phyloP scores from a whole-genome alignment of 2,113 vertebrate species.

The Erythrocercus mccallii region DNA sequence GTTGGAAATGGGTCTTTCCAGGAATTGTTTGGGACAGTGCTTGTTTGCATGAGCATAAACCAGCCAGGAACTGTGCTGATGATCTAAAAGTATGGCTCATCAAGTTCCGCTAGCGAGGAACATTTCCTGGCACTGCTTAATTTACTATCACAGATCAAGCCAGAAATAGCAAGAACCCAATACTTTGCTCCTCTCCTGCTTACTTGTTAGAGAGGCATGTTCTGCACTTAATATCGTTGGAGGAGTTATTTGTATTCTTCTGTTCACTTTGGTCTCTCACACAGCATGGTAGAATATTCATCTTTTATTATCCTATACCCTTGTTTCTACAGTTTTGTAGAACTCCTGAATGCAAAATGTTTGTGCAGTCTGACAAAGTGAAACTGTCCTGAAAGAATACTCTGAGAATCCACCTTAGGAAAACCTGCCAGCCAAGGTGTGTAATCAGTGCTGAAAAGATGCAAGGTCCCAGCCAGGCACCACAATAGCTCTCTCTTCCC shows the following conservation, averaged over 20 bases:
- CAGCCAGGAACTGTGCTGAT: background rate
- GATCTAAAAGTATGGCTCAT: background rate
- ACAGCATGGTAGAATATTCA: background rate
- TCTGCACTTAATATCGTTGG: background rate
- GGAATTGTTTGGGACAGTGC: background rate
- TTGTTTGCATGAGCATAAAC: background rate
- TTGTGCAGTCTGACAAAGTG: background rate
- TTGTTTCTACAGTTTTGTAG: background rate
- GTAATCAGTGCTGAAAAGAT: background rate
- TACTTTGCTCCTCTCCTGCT: background rate
- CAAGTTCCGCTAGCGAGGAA: background rate
- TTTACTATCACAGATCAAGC: background rate
- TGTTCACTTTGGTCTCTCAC: background rate
- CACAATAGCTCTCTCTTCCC: background rate
- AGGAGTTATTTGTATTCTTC: constrained; percentile 4
- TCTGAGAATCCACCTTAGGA: background rate
- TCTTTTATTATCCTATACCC: background rate
- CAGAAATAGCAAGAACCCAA: background rate
- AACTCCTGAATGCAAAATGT: background rate
- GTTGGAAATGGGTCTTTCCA: background rate
- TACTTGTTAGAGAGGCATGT: background rate
- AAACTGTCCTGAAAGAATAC: background rate
- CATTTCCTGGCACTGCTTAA: background rate
- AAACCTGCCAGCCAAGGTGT: background rate
- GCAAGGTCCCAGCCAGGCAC: background rate